A percentile compares a stretch with the other conserved stretches of the same genome.
Conservation (phyloP, 2,113 vertebrate species). For the Bungarus multicinctus region DNA sequence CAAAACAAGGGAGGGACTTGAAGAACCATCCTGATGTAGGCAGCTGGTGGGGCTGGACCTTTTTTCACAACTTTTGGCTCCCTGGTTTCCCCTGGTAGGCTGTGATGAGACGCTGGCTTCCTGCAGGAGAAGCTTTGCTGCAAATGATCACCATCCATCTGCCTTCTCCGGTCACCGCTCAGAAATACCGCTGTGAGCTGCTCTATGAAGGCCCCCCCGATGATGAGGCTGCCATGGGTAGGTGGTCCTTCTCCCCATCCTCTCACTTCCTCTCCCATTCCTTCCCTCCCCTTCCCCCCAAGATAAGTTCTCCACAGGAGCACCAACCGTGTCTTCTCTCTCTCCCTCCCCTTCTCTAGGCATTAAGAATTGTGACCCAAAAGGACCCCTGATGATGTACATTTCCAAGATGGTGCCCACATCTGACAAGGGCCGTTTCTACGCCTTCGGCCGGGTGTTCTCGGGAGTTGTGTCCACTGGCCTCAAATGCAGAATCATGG, state of each 20-base stretch:
- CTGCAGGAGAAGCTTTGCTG: conserved; percentile 89
- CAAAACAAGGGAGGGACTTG: neutral
- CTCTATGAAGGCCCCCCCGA: conserved; percentile 93
- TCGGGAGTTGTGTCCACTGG: conserved; percentile 89
- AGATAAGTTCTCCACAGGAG: neutral
- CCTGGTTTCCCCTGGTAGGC: conserved; percentile 60
- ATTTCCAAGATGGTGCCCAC: conserved; percentile 99
- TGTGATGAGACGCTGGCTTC: conserved; percentile 96
- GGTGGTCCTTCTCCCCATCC: accelerated
- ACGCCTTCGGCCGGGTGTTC: conserved; percentile 93
- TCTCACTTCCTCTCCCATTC: neutral
- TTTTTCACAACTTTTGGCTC: too few relatives aligned
- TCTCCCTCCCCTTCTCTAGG: conserved; percentile 52
- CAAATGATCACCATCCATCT: conserved; percentile 99
- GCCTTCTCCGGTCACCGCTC: conserved; percentile 93
- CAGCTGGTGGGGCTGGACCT: too few relatives aligned
- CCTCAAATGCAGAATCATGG: conserved; percentile 94
- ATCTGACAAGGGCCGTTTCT: conserved; percentile 92
- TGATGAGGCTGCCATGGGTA: conserved; percentile 94
- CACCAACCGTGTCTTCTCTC: neutral
- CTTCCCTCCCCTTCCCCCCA: neutral
- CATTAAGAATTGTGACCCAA: conserved; percentile 94
- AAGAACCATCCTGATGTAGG: neutral
- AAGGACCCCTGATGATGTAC: conserved; percentile 95
- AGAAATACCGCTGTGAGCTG: conserved; percentile 94